Conservation (phyloP, 2,888 invertebrate species). For the Platycheirus albimanus region DNA sequence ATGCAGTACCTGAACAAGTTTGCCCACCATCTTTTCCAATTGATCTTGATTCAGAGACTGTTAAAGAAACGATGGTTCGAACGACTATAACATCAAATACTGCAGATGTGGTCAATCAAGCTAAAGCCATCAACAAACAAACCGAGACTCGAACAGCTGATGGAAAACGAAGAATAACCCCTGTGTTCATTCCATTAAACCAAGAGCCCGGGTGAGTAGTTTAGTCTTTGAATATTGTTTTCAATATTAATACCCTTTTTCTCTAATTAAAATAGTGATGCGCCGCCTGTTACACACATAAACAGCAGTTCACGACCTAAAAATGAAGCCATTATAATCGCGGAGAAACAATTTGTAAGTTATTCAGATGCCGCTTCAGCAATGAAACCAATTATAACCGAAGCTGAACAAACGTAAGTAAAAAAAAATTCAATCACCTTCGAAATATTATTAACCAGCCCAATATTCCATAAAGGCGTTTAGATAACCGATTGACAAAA, state of each 20-base stretch:
- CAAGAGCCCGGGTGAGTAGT: conserved; percentile 83
- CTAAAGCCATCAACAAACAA: conserved; percentile 90
- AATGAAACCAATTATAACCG: conserved; percentile 76
- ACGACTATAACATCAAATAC: conserved; percentile 38
- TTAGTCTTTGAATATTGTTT: background rate
- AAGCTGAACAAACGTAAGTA: conserved; percentile 77
- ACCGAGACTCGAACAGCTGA: conserved; percentile 97
- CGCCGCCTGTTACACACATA: conserved; percentile 59
- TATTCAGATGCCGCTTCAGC: conserved; percentile 49
- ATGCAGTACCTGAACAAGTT: conserved; percentile 77
- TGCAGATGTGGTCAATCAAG: conserved; percentile 19
- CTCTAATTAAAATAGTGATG: conserved; percentile 17
- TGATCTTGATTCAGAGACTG: conserved; percentile 12
- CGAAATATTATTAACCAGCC: too few relatives aligned
- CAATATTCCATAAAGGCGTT: conserved; percentile 76
- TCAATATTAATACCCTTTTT: background rate
- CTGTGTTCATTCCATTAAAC: conserved; percentile 93
- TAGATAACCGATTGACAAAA: conserved; percentile 79
- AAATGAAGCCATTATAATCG: conserved; percentile 50
- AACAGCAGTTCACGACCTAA: conserved; percentile 74
- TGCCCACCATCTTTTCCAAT: conserved; percentile 77
- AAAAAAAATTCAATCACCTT: too few relatives aligned
- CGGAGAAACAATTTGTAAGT: conserved; percentile 54
- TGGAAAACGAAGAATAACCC: conserved; percentile 97
- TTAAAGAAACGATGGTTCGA: background rate